phyloP scores from a whole-genome alignment of 2,888 invertebrate species.

The Chalcosyrphus nemorum region DNA sequence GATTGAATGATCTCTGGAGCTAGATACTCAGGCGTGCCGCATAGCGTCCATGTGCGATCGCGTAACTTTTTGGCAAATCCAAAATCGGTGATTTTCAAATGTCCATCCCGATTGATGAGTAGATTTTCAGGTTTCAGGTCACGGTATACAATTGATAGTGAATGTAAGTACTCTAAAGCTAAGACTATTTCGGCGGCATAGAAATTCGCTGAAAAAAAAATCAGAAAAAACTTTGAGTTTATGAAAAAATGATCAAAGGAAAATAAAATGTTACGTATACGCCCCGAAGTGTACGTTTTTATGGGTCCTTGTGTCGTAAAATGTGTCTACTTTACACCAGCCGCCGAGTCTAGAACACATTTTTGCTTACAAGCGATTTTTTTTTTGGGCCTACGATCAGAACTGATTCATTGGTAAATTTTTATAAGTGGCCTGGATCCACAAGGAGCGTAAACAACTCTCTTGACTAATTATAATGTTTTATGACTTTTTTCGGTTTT shows the following conservation, averaged over 20 bases:
- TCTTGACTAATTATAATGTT: background rate
- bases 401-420: background rate
- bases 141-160: constrained; percentile 92
- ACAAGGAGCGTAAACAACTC: background rate
- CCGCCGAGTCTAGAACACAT: background rate
- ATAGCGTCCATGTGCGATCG: constrained; percentile 97
- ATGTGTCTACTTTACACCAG: background rate
- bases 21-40: constrained; percentile 98
- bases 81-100: constrained; percentile 98
- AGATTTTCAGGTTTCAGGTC: constrained; percentile 98
- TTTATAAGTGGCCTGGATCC: background rate
- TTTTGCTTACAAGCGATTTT: background rate
- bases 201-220: constrained; percentile 87
- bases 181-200: constrained; percentile 97
- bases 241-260: background rate
- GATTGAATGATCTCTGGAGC: constrained; percentile 99
- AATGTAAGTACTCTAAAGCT: constrained; percentile 96
- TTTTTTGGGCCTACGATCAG: no score
- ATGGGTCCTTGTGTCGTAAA: constrained; percentile 1
- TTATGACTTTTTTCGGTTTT: background rate
- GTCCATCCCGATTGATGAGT: constrained; percentile 94
- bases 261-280: constrained; percentile 34
- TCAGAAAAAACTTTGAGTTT: background rate
- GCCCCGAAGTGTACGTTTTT: background rate
- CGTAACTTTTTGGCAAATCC: constrained; percentile 97